phyloP scores from a whole-genome alignment of 2,113 vertebrate genomes.

The Noturus placidus region DNA sequence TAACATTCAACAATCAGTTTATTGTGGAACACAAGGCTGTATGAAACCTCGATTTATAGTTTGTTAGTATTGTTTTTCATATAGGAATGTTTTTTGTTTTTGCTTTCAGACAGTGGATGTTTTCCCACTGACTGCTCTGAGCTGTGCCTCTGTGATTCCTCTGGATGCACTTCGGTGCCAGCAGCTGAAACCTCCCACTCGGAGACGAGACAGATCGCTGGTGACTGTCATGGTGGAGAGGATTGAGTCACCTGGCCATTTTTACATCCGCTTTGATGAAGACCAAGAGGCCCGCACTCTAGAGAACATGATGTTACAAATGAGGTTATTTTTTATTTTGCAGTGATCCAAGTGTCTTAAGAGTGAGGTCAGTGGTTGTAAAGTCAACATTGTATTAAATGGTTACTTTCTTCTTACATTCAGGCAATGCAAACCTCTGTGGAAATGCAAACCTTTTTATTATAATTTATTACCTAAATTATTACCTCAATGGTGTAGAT shows the following conservation, averaged over 20 bases:
- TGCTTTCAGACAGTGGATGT: conserved; percentile 58
- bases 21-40: background rate
- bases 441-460: background rate
- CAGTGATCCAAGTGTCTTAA: background rate
- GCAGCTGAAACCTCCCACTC: conserved; percentile 73
- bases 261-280: conserved; percentile 80
- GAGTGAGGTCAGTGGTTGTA: background rate
- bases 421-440: background rate
- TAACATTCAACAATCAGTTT: background rate
- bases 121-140: conserved; percentile 52
- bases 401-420: background rate
- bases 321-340: conserved; percentile 76
- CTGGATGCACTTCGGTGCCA: conserved; percentile 79
- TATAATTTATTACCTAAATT: no score
- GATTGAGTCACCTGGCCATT: conserved; percentile 79
- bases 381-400: background rate
- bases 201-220: conserved; percentile 65
- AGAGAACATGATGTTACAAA: conserved; percentile 88
- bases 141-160: conserved; percentile 67
- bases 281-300: conserved; percentile 71
- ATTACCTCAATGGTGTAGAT: no score
- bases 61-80: background rate
- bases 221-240: conserved; percentile 80
- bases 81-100: background rate
- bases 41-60: background rate